Conservation (phyloP, 2,797 vertebrate genomes). For the Arnoldichthys spilopterus region DNA sequence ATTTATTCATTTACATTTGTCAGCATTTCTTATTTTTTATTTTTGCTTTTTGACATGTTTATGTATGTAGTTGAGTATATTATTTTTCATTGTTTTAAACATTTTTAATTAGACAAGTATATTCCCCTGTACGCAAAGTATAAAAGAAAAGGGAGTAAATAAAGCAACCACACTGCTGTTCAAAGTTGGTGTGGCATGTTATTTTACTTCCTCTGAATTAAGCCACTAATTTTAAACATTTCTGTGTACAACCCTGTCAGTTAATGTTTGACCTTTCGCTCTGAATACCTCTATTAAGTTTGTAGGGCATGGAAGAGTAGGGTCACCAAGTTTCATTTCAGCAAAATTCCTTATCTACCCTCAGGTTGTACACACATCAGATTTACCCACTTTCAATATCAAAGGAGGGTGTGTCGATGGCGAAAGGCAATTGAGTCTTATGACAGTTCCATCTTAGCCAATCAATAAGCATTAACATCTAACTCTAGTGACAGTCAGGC, state of each 20-base stretch:
- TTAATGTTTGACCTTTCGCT: conserved; percentile 24
- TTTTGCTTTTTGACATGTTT: too few species aligned
- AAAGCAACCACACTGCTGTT: too few species aligned
- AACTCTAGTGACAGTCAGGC: conserved; percentile 47
- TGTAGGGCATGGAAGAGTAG: conserved; percentile 23
- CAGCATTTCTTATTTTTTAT: too few species aligned
- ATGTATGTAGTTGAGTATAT: too few species aligned
- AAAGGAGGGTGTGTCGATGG: conserved; percentile 33
- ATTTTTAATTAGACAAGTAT: too few species aligned
- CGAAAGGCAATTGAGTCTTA: conserved; percentile 48
- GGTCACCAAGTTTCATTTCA: conserved; percentile 27
- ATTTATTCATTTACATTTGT: too few species aligned
- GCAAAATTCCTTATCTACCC: conserved; percentile 4
- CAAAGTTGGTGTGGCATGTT: too few species aligned
- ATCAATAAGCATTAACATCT: conserved; percentile 65
- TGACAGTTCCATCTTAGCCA: conserved; percentile 66
- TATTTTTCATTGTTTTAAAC: too few species aligned
- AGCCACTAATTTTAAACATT: not conserved
- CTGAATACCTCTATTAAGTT: conserved; percentile 23
- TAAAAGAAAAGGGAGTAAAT: too few species aligned
- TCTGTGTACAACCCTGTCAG: not conserved
- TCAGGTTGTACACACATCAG: conserved; percentile 32
- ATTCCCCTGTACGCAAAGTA: too few species aligned
- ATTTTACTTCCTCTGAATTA: not conserved
- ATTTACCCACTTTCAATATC: conserved; percentile 59